Base-by-base conservation (phyloP, 2,797 vertebrate genomes). In the Pseudochromis fuscus region DNA sequence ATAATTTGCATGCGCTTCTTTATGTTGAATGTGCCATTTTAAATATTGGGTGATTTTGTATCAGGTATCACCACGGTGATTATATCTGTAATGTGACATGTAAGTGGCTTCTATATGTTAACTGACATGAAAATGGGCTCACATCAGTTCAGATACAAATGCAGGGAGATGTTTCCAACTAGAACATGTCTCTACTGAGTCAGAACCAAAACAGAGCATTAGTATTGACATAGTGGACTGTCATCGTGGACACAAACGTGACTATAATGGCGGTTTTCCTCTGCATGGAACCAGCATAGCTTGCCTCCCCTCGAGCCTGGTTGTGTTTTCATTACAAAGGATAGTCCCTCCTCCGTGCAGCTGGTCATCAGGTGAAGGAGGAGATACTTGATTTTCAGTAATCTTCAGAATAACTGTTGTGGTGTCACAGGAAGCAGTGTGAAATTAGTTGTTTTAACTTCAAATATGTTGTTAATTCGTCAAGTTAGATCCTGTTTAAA, bases 1-100 rank as follows among this genome's bases (percentile, higher is more conserved):
- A 21, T 19, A 61, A 67, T 74, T 38, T 73, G 42, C 63, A 75
- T 56, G 38, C 52, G 21, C 3, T 4, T 25, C 51, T 77, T 72
- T 65, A 55, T 61, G 67, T 60, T 24, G 60, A 35, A 48, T 45
- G 48, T 37, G 19, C 30, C 30, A 19, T 52, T 61, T 9, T 28
- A 28, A 31, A 63, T 19, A n/a, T 25, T 3, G 57, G 5, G 7
- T 4, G 0, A 44, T 62, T 49, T 40, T 31, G 37, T 19, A 16
- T n/a, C 16, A 25, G 13, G 15, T 27, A 25, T 1, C 7, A 9
- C 68, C 18, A 61, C n/a, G 25, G 33, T 4, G 11, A 19, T 44
- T 13, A 4, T 3, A 58, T 40, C 8, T 6, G 19, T 21, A n/a
- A 5, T 9, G 18, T 33, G 33, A 9, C 13, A 21, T 38, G 23